phyloP scores from a whole-genome alignment of 2,113 vertebrate species.

The human region DNA sequence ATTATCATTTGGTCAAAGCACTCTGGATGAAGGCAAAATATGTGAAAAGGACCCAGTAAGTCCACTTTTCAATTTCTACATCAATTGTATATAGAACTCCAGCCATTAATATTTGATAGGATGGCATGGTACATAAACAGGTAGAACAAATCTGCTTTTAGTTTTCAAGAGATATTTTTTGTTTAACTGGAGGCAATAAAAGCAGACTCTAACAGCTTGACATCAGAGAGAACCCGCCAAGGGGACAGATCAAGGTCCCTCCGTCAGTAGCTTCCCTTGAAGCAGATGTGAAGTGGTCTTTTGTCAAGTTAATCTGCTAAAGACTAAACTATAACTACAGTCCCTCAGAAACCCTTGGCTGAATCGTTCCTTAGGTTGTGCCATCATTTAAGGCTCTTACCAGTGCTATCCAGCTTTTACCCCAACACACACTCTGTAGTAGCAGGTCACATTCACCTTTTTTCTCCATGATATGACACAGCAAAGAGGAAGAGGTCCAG shows the following conservation, averaged over 20 bases:
- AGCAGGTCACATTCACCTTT: background rate
- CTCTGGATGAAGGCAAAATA: background rate
- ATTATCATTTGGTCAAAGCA: background rate
- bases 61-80: background rate
- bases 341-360: background rate
- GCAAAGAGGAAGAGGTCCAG: background rate
- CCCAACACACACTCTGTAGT: background rate
- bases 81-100: background rate
- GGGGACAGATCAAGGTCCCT: background rate
- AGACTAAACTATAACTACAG: background rate
- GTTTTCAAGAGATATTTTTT: conserved; percentile 20
- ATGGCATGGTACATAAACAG: background rate
- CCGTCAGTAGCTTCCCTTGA: background rate
- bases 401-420: background rate
- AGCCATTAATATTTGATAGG: background rate
- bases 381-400: background rate
- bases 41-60: background rate
- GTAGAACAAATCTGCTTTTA: background rate
- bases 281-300: background rate
- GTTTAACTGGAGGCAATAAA: conserved; percentile 21
- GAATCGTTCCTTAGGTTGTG: background rate
- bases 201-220: background rate
- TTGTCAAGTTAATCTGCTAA: background rate
- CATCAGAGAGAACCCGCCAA: background rate
- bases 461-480: background rate